Conservation (phyloP, 2,113 vertebrate genomes). For the Galbula dea region DNA sequence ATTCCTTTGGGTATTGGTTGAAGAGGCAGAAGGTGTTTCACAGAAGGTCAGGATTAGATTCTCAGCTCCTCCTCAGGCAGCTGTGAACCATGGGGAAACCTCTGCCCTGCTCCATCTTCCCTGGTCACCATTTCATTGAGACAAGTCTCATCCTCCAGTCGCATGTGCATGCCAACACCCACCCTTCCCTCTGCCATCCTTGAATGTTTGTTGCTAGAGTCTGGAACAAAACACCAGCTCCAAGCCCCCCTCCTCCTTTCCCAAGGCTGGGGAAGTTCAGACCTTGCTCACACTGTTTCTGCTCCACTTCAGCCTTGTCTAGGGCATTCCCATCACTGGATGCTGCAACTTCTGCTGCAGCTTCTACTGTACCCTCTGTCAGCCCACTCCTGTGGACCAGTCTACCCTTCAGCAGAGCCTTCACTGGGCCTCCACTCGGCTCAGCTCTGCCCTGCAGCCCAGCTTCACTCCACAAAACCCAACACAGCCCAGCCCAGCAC, state of each 20-base stretch:
- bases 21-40: neutral
- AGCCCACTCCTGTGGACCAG: rapidly evolving
- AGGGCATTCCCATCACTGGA: neutral
- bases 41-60: neutral
- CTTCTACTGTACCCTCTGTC: neutral
- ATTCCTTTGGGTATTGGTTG: neutral
- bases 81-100: constrained; percentile 30
- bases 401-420: neutral
- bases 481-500: too few relatives aligned
- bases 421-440: too few relatives aligned
- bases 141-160: neutral
- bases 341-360: rapidly evolving
- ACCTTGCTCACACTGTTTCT: neutral
- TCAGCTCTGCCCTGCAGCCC: too few relatives aligned
- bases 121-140: neutral
- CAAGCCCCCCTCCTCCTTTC: neutral
- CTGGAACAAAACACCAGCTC: neutral
- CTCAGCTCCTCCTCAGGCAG: constrained; percentile 15
- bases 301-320: neutral
- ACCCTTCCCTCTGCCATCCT: neutral
- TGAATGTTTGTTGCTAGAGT: neutral
- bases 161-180: neutral
- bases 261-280: neutral
- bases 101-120: constrained; percentile 10
- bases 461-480: too few relatives aligned